Evolutionary conservation across 1,140 invertebrate species (phyloP), one percentile per base, ranked within the genome.

Genomic region (Periplaneta americana): DNA sequence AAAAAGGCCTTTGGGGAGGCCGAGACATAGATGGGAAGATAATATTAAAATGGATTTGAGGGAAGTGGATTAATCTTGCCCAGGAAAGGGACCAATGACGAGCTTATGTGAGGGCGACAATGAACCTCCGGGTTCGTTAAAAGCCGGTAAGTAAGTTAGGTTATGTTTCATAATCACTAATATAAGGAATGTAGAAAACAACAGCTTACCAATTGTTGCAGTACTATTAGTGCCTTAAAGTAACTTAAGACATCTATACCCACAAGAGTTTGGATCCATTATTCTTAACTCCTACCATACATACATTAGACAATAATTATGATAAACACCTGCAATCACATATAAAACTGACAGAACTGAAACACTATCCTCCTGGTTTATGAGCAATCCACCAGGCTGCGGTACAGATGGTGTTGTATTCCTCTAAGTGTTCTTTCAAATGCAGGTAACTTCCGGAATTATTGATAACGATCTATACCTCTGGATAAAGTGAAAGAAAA

Each of bases 391-490:
- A 76, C 28, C 75, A 76, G 28, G 17, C 17, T 34, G 13, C 11
- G 28, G 75, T 76, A 13, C 75, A 76, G 13, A 76, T 76, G 75
- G 33, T 76, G 75, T 34, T 76, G 75, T 76, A 76, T 76, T 76
- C 75, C 33, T 76, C 75, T 76, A 28, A 76, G 28, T 76, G 28
- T 76, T 76, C 75, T 31, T 76, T 76, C 17, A 76, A 28, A 76
- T 15, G 75, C 33, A 31, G 11, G 11, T 76, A 76, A 76, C 75
- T 13, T 28, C 28, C 75, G 28, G 11, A 13, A 76, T 28, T 15
- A 76, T 76, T 76, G 75, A 28, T 76, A n/a, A n/a, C n/a, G n/a
- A n/a, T n/a, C n/a, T n/a, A n/a, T n/a, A n/a, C n/a, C n/a, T n/a
- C n/a, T n/a, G n/a, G n/a, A n/a, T n/a, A n/a, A 13, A 15, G 17